Conservation (phyloP, 1,140 invertebrate species). For the Phthorimaea operculella region DNA sequence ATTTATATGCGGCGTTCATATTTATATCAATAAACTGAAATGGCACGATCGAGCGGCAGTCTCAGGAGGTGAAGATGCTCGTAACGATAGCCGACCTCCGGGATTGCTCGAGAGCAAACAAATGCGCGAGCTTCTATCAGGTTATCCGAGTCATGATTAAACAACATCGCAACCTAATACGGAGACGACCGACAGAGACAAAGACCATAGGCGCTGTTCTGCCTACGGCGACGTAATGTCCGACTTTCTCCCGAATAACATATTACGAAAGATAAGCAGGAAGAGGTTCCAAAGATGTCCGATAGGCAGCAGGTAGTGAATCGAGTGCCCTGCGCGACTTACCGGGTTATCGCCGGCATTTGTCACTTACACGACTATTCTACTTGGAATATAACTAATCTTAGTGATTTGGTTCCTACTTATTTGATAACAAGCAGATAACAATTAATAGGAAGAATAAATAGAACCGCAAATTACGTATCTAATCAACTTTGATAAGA, state of each 20-base stretch:
- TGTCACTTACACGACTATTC: not conserved
- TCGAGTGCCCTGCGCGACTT: conserved; percentile 1
- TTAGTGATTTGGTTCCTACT: too few species aligned
- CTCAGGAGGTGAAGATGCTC: conserved; percentile 1
- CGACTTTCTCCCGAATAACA: conserved; percentile 31
- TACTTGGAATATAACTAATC: too few species aligned
- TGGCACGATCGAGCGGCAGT: not conserved
- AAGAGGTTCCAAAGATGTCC: conserved; percentile 35
- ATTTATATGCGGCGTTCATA: not conserved
- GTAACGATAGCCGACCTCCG: not conserved
- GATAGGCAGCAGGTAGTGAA: conserved; percentile 42
- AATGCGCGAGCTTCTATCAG: not conserved
- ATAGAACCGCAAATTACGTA: too few species aligned
- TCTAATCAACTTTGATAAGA: too few species aligned
- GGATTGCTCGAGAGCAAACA: not conserved
- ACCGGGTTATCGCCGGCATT: conserved; percentile 1
- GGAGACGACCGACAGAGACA: conserved; percentile 4
- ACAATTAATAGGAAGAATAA: too few species aligned
- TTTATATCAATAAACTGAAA: not conserved
- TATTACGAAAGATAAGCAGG: conserved; percentile 39
- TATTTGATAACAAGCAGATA: too few species aligned
- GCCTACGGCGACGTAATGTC: conserved; percentile 21
- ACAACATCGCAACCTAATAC: not conserved
- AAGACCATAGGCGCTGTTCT: conserved; percentile 10
- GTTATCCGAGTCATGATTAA: conserved; percentile 3